These are phyloP conservation scores for Mus pahari DNA, from an alignment of 2,113 vertebrate species.

Conservation along the genomic window DNA sequence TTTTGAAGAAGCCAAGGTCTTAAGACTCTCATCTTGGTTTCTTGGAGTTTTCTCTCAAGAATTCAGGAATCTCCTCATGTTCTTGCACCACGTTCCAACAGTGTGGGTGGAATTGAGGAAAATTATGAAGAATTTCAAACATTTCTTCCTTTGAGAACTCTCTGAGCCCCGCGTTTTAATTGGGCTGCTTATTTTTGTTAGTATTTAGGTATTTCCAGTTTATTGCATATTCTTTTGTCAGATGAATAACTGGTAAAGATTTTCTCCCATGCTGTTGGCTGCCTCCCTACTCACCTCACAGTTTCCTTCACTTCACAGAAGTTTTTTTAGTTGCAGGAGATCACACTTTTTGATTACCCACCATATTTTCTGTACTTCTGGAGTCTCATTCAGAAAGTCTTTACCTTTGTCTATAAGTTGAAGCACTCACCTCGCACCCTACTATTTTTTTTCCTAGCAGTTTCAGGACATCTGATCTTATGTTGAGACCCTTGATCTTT, in stretches of 20 bases:
- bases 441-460: background rate
- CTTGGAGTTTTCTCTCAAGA: background rate
- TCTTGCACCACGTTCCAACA: background rate
- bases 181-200: background rate
- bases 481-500: background rate
- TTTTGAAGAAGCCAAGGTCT: background rate
- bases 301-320: background rate
- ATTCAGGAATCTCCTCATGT: background rate
- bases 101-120: background rate
- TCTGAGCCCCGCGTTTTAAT: background rate
- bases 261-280: background rate
- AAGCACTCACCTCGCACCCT: background rate
- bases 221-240: background rate
- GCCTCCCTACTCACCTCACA: background rate
- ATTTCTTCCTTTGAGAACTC: background rate
- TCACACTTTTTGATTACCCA: background rate
- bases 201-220: background rate
- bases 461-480: background rate
- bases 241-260: background rate
- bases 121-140: conserved; percentile 8
- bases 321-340: background rate
- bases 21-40: background rate
- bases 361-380: background rate
- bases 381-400: no score
- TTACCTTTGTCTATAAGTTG: background rate